phyloP scores from a whole-genome alignment of 2,888 invertebrate species.

The Parnassius glacialis region DNA sequence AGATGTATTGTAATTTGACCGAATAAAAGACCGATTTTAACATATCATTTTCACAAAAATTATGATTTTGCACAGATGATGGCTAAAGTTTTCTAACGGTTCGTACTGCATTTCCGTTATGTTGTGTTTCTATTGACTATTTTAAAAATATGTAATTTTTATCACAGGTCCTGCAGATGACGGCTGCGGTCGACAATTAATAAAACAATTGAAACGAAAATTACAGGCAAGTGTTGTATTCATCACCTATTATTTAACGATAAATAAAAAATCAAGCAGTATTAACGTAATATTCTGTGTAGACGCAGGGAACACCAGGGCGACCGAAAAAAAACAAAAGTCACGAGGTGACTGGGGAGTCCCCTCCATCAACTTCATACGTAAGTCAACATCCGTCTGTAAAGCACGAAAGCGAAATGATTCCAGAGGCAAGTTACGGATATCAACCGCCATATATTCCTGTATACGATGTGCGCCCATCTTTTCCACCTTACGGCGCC shows the following conservation, averaged over 20 bases:
- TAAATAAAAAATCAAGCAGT: neutral
- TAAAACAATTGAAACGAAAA: conserved; percentile 74
- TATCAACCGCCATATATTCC: conserved; percentile 55
- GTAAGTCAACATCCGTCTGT: conserved; percentile 48
- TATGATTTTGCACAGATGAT: too few relatives aligned
- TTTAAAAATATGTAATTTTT: conserved; percentile 8
- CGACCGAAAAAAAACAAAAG: conserved; percentile 72
- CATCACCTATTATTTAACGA: conserved; percentile 1
- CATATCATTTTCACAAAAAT: too few relatives aligned
- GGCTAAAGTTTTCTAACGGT: too few relatives aligned
- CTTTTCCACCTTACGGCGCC: conserved; percentile 34
- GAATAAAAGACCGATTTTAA: too few relatives aligned
- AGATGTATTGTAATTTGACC: too few relatives aligned
- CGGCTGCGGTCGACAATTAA: conserved; percentile 59
- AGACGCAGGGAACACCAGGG: conserved; percentile 68
- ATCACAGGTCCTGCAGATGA: conserved; percentile 58
- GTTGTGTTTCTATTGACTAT: too few relatives aligned
- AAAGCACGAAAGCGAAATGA: conserved; percentile 60
- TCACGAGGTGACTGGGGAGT: conserved; percentile 53
- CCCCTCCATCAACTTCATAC: conserved; percentile 67
- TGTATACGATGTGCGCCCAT: conserved; percentile 40
- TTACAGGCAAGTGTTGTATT: conserved; percentile 56
- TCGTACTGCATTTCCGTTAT: too few relatives aligned
- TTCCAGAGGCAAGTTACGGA: conserved; percentile 46
- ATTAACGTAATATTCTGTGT: conserved; percentile 22